Evolutionary conservation across 2,888 invertebrate species (phyloP), one percentile per base, ranked within the genome.

Genomic region (Drosophila nigritarsus): DNA sequence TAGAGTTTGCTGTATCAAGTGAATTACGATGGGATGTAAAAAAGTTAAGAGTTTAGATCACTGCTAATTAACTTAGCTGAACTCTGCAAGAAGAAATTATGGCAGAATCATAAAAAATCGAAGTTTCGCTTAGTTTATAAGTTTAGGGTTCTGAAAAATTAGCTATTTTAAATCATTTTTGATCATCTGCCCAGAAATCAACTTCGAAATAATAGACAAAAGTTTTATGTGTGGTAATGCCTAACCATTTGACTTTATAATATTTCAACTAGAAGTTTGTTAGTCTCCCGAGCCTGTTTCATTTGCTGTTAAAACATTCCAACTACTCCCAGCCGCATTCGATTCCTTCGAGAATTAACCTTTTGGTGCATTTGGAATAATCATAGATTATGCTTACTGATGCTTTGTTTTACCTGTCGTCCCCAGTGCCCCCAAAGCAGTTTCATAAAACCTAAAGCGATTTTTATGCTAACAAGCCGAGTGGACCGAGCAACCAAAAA

Each of bases 361-460:
- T 67, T 71, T 60, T 29, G 54, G 30, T 68, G 54, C 53, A 68
- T 81, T 64, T 36, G 30, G 34, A 69, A 69, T 78, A 82, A 82
- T 79, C 73, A 79, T 73, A 69, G 82, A 82, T 77, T 65, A 63
- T 61, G 48, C 66, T 73, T 50, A 58, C 55, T 61, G 36, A 49
- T 56, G 36, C 59, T 66, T 29, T 60, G 54, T 42, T 42, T 40
- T 53, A 56, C 53, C 54, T 75, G 64, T 61, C n/a, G 38, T 58
- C 78, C 79, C 69, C 64, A 65, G 75, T 79, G 64, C 69, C 75
- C 74, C 75, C 45, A 32, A 61, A 50, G 75, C 79, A 76, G 15
- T 45, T 45, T 13, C 27, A 53, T 49, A 56, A 74, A 51, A 78
- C 79, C 75, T 48, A 65, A 77, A 67, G 34, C 70, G 65, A 66